Conservation (phyloP, 2,113 vertebrate genomes). For the Scophthalmus maximus region DNA sequence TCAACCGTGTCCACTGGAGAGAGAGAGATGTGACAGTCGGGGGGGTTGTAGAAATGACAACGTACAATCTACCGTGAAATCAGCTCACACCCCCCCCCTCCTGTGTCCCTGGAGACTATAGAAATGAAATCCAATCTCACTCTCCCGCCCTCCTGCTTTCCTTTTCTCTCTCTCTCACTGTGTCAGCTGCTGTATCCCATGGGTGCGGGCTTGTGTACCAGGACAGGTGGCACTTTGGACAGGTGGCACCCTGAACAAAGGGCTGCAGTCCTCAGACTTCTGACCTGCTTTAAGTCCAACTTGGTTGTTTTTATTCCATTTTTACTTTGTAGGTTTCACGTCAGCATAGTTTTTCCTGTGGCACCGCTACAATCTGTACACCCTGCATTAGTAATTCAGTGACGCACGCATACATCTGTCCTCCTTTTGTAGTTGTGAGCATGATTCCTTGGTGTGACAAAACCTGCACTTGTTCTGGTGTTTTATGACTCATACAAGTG, state of each 20-base stretch:
- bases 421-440: no score
- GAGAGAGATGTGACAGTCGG: background rate
- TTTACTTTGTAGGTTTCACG: background rate
- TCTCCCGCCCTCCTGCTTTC: background rate
- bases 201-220: conserved; percentile 41
- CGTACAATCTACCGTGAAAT: conserved; percentile 69
- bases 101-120: conserved; percentile 43
- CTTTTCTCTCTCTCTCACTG: conserved; percentile 41
- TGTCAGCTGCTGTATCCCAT: conserved; percentile 64
- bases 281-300: background rate
- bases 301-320: background rate
- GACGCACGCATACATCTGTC: no score
- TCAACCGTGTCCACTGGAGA: conserved; percentile 1
- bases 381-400: no score
- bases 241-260: conserved; percentile 66
- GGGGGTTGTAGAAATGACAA: conserved; percentile 49
- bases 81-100: conserved; percentile 55
- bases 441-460: no score
- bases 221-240: conserved; percentile 70
- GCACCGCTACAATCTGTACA: no score
- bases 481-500: no score
- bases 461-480: no score
- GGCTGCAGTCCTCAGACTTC: conserved; percentile 21
- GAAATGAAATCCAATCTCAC: conserved; percentile 60
- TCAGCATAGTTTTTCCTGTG: background rate